Evolutionary conservation across 2,113 vertebrate species (phyloP), one percentile per base, ranked within the genome.

Genomic region (Eudyptes chrysolophus): DNA sequence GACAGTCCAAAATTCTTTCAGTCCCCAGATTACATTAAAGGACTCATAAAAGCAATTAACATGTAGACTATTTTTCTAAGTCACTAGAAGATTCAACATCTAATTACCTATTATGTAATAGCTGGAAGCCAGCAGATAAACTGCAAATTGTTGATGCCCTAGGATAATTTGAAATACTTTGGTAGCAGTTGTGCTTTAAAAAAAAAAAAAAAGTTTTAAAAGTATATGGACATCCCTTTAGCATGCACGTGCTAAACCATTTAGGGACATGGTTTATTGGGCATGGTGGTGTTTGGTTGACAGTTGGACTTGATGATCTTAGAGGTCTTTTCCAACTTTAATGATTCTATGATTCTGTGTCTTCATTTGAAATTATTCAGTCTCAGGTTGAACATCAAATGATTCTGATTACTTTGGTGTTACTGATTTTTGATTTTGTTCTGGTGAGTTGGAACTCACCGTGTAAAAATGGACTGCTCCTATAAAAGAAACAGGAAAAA

Each of bases 1-100:
- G 94, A 93, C 90, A 95, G 80, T 76, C 65, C 86, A 84, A 90
- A 97, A 80, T 95, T 92, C 86, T 94, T 95, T 94, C 86, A 95
- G 84, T 72, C 92, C 86, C 79, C 65, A 68, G 86, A 92, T 94
- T 91, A 81, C 77, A 87, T 96, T 94, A 94, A 97, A 88, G 89
- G 95, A 93, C 89, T 97, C 96, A 93, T 94, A 95, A 95, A 97
- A 89, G 75, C 96, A 97, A 96, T 97, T 97, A 97, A 94, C 95
- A 96, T 95, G 95, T 97, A 92, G 98, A 97, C 96, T 97, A 92
- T 96, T 97, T 97, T 97, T 97, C 96, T 97, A 97, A 97, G 96
- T 98, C 96, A 90, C 92, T 95, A 90, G 96, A 96, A 98, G 79
- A 90, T 95, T 96, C 94, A 96, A 89, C 86, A 86, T 98, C 94